These are phyloP conservation scores for Pipistrellus pipistrellus DNA, from an alignment of 2,797 vertebrate species.

Conservation along the genomic window DNA sequence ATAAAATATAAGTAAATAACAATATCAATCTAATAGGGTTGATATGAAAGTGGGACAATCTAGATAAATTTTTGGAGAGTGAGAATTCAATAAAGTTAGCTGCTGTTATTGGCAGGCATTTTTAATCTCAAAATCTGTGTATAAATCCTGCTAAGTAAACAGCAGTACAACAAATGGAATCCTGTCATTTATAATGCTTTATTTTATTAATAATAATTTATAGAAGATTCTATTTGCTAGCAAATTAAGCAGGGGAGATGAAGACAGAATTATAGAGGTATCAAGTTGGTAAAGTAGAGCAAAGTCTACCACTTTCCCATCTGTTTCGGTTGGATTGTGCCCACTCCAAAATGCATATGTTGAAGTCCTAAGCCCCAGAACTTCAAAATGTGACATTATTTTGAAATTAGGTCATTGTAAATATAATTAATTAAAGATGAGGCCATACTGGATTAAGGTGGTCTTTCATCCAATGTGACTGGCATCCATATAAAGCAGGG, in stretches of 20 bases:
- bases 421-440: slow-evolving; percentile 21
- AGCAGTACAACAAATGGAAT: background rate
- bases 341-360: background rate
- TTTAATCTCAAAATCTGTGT: background rate
- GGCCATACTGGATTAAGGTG: background rate
- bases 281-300: slow-evolving; percentile 1
- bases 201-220: slow-evolving; percentile 35
- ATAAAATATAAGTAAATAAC: background rate
- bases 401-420: background rate
- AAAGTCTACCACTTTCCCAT: background rate
- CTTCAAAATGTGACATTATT: background rate
- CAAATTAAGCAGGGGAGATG: background rate
- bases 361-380: background rate
- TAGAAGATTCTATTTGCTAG: background rate
- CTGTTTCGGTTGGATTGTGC: background rate
- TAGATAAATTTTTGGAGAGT: background rate
- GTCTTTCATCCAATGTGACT: background rate
- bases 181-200: background rate
- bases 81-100: background rate
- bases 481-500: background rate
- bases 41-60: background rate
- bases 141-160: background rate
- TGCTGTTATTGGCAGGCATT: background rate
- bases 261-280: background rate
- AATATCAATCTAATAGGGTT: background rate